Evolutionary conservation across 2,113 vertebrate genomes (phyloP), one percentile per base, ranked within the genome.

Genomic region (Prietella phreatophila): DNA sequence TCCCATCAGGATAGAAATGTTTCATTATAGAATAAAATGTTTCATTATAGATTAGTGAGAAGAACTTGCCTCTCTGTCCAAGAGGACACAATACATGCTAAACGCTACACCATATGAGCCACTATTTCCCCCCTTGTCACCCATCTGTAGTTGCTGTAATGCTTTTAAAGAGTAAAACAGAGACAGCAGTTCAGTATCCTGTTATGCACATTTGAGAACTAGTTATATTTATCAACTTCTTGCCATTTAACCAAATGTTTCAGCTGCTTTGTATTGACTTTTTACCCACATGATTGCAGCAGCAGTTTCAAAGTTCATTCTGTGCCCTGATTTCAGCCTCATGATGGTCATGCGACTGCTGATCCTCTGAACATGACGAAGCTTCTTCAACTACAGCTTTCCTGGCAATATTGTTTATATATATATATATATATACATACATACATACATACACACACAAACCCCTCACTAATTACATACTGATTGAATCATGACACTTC

Each of bases 271-370:
- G 42, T 50, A n/a, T 30, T 53, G 47, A 22, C 30, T n/a, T 67
- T 60, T 47, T 6, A 69, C 78, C 78, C 17, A 19, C 25, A 53
- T 84, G 9, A 56, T 60, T 87, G 36, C 63, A 25, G 19, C 30
- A 20, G 25, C 83, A 71, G 11, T 69, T 67, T 79, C 27, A 65
- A 19, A 61, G 56, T 27, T 90, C n/a, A 88, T 47, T 73, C 30
- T 83, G 90, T 82, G 30, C 86, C 90, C 92, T 88, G 65, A 50
- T 92, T 91, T 13, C 96, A 99, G 98, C 94, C 94, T 98, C 86
- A 80, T 97, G 93, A 98, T 98, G 97, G 96, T 97, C 86, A 92
- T 98, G 89, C 96, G 96, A 73, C 95, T 98, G 82, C 92, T 97
- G 84, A 89, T 97, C 25, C 89, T 94, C 56, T 91, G 75, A 85